These are phyloP conservation scores for Lasius platythorax DNA, from an alignment of 2,888 invertebrate species.

Conservation along the genomic window DNA sequence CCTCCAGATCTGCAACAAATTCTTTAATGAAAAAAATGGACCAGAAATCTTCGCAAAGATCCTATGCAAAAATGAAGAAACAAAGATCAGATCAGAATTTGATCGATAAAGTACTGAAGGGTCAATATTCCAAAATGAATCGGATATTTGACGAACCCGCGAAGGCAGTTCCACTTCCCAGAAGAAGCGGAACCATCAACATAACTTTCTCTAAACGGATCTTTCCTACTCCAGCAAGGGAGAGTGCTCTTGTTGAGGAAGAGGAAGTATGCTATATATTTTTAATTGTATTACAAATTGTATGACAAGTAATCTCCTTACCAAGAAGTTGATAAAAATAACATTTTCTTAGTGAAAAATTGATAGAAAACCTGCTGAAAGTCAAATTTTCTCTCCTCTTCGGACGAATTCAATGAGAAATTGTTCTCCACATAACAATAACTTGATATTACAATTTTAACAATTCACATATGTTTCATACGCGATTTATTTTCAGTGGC, in stretches of 20 bases:
- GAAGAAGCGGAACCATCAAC: conserved; percentile 88
- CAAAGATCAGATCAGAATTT: conserved; percentile 55
- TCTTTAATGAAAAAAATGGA: conserved; percentile 37
- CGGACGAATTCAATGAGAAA: background rate
- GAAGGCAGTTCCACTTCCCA: conserved; percentile 87
- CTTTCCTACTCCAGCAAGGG: conserved; percentile 94
- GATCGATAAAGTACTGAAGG: conserved; percentile 76
- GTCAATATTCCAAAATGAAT: conserved; percentile 76
- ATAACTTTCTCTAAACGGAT: conserved; percentile 91
- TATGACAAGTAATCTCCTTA: background rate
- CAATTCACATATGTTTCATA: background rate
- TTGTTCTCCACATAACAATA: background rate
- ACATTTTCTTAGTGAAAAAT: background rate
- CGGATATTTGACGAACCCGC: conserved; percentile 82
- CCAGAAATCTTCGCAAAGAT: conserved; percentile 56
- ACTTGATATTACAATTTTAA: background rate
- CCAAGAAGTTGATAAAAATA: background rate
- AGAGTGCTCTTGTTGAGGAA: conserved; percentile 91
- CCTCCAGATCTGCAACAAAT: background rate
- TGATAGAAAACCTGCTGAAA: background rate
- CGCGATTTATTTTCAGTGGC: conserved; percentile 87
- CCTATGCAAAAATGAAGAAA: conserved; percentile 54
- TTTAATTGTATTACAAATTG: background rate
- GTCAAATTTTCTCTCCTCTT: background rate
- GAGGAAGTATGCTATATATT: conserved; percentile 87